These are phyloP conservation scores for Urosaurus nigricauda DNA, from an alignment of 2,797 vertebrate genomes.

Conservation along the genomic window DNA sequence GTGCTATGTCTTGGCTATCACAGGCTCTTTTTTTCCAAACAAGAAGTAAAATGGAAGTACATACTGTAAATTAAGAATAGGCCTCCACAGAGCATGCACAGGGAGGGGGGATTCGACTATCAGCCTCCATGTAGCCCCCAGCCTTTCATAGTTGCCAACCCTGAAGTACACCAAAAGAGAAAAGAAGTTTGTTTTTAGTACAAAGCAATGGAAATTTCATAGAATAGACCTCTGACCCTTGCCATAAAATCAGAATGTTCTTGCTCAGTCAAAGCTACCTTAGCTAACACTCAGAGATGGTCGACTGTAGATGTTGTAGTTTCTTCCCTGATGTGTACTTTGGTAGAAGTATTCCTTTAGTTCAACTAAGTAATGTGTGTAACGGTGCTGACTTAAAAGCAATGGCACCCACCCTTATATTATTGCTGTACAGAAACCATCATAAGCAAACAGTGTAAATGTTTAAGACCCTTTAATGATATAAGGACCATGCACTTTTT, in stretches of 20 bases:
- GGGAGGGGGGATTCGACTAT: too few species aligned
- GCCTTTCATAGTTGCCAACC: too few species aligned
- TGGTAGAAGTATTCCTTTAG: slow-evolving; percentile 42
- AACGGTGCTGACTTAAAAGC: slow-evolving; percentile 38
- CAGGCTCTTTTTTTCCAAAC: too few species aligned
- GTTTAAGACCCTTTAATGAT: slow-evolving; percentile 37
- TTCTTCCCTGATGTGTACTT: slow-evolving; percentile 13
- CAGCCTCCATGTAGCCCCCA: too few species aligned
- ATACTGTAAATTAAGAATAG: too few species aligned
- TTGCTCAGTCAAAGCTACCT: slow-evolving; percentile 22
- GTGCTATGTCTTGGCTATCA: too few species aligned
- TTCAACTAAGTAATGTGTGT: slow-evolving; percentile 3
- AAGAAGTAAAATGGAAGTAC: too few species aligned
- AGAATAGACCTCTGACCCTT: slow-evolving; percentile 41
- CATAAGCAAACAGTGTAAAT: slow-evolving; percentile 3
- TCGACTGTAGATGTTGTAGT: background rate
- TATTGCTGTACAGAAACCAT: slow-evolving; percentile 49
- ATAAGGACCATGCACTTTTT: slow-evolving; percentile 68
- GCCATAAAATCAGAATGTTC: slow-evolving; percentile 12
- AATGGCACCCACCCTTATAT: background rate
- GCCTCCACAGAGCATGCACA: too few species aligned
- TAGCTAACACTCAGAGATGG: slow-evolving; percentile 5
- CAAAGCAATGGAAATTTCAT: slow-evolving; percentile 40
- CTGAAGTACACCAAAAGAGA: background rate
- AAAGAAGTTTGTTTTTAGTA: slow-evolving; percentile 42